Percentiles rank a stretch among this genome's conserved stretches.
phyloP scores from a whole-genome alignment of 2,888 invertebrate genomes.

The Bugula neritina region DNA sequence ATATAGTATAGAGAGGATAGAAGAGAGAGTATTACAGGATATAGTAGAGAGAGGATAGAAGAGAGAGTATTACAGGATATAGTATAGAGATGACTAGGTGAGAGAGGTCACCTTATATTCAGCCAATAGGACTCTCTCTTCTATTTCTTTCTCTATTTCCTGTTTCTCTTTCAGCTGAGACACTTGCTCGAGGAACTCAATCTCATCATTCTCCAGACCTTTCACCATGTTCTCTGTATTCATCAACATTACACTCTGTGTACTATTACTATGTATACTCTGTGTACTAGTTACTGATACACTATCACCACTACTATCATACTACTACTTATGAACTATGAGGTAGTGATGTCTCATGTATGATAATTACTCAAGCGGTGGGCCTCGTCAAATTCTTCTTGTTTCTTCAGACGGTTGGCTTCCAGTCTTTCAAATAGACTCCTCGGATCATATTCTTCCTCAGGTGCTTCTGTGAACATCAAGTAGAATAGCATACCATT shows the following conservation, averaged over 20 bases:
- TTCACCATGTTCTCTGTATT: slow-evolving; percentile 61
- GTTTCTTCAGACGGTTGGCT: slow-evolving; percentile 83
- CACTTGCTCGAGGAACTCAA: slow-evolving; percentile 84
- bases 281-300: neutral
- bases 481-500: too few species aligned
- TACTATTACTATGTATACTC: neutral
- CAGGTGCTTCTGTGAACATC: slow-evolving; percentile 72
- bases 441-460: slow-evolving; percentile 54
- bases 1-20: too few species aligned
- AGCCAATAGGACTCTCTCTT: slow-evolving; percentile 75
- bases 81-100: neutral
- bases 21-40: too few species aligned
- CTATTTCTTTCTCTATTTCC: slow-evolving; percentile 73
- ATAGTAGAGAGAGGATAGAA: too few species aligned
- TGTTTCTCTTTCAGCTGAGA: slow-evolving; percentile 61
- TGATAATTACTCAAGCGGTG: slow-evolving; percentile 91
- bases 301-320: too few species aligned
- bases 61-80: neutral
- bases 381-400: slow-evolving; percentile 89
- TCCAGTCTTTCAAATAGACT: slow-evolving; percentile 86
- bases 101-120: slow-evolving; percentile 59
- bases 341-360: too few species aligned
- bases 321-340: too few species aligned
- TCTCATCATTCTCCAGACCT: slow-evolving; percentile 83
- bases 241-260: neutral